Evolutionary conservation across 2,113 vertebrate genomes (phyloP).

Genomic region (Seriola dumerili): DNA sequence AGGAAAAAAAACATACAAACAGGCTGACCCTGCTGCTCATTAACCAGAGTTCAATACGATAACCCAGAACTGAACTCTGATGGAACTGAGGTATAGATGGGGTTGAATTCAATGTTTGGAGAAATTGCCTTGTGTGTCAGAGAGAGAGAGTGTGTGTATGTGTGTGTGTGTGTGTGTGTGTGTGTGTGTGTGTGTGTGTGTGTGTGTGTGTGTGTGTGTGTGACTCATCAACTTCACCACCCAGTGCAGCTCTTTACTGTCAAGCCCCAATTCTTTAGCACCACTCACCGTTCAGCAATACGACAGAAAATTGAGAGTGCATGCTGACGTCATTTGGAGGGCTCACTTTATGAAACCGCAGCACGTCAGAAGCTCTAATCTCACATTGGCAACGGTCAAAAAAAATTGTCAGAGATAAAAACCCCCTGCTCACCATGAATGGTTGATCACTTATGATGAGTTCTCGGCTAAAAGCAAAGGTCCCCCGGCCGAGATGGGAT

Average conservation of each 20-base stretch:
- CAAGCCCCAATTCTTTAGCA: slow-evolving; percentile 19
- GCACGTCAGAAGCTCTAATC: background rate
- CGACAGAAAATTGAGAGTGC: background rate
- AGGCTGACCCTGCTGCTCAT: background rate
- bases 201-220: background rate
- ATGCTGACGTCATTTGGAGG: background rate
- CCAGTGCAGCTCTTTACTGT: slow-evolving; percentile 40
- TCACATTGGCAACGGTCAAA: background rate
- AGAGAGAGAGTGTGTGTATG: no score
- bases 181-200: no score
- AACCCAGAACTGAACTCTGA: background rate
- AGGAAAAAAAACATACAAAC: background rate
- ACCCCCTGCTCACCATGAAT: background rate
- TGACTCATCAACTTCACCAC: slow-evolving; percentile 27
- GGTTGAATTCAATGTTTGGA: background rate
- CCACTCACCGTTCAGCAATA: background rate
- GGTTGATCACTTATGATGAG: background rate
- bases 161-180: no score
- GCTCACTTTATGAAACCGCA: background rate
- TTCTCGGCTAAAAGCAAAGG: background rate
- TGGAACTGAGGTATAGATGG: background rate
- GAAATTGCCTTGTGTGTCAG: background rate
- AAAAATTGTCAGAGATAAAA: background rate
- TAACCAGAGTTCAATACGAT: background rate
- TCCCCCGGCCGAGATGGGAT: background rate